These are phyloP conservation scores for Ceratosolen fusciceps DNA, from an alignment of 1,140 invertebrate species.

Conservation along the genomic window DNA sequence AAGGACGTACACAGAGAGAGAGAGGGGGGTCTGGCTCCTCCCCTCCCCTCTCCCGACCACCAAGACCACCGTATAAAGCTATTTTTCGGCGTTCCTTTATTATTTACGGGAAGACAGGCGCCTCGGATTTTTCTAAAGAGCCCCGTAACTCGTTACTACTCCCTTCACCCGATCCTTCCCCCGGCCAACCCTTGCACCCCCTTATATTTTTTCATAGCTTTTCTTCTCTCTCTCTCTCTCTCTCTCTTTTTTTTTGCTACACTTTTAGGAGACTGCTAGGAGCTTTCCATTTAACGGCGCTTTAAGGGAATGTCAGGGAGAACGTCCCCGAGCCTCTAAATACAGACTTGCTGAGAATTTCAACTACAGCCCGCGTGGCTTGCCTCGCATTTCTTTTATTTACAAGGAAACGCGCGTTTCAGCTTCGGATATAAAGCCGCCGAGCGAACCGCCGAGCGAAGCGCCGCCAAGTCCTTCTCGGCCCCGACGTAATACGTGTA, in stretches of 20 bases:
- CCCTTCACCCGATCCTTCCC: background rate
- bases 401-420: background rate
- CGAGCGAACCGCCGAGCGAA: background rate
- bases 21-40: background rate
- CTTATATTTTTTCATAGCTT: background rate
- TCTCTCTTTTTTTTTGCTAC: background rate
- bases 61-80: constrained; percentile 1
- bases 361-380: background rate
- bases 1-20: background rate
- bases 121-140: background rate
- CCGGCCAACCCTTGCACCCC: background rate
- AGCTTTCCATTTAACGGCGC: constrained; percentile 15
- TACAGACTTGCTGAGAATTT: constrained; percentile 7
- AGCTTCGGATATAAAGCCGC: background rate
- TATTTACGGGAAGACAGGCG: constrained; percentile 16
- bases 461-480: background rate
- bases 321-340: constrained; percentile 6
- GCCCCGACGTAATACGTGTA: background rate
- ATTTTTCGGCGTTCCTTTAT: background rate
- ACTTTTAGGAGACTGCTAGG: background rate
- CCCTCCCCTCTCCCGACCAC: background rate
- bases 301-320: background rate
- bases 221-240: background rate
- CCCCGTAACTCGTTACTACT: too few species aligned
- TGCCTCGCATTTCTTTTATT: constrained; percentile 13